Evolutionary conservation across 1,140 invertebrate species (phyloP).

Genomic region (Myzus persicae): DNA sequence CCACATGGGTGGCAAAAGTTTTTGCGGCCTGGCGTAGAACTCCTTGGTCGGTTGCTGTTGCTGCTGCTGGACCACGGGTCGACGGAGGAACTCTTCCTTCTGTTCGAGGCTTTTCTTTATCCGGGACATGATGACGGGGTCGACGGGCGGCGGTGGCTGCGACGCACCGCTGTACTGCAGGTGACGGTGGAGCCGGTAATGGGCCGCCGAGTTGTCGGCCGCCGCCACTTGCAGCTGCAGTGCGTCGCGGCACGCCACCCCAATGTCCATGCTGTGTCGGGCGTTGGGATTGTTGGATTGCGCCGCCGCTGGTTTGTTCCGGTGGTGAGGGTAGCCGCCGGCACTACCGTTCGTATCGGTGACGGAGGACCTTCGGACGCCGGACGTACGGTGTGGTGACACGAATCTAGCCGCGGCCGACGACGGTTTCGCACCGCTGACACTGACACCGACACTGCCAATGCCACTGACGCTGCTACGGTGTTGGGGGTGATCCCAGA

Average conservation of each 20-base stretch:
- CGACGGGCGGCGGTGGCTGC: conserved; percentile 66
- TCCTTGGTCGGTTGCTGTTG: conserved; percentile 68
- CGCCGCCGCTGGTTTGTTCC: neutral
- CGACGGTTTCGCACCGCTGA: neutral
- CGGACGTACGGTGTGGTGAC: conserved; percentile 25
- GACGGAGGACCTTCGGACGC: conserved; percentile 41
- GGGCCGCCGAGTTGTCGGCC: neutral
- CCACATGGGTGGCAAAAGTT: conserved; percentile 77
- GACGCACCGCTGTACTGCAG: neutral
- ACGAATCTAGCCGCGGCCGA: conserved; percentile 50
- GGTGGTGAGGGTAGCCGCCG: conserved; percentile 20
- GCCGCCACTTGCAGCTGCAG: neutral
- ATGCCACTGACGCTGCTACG: neutral
- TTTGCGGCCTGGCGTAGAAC: conserved; percentile 80
- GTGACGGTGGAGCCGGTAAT: conserved; percentile 62
- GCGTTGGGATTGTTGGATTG: conserved; percentile 5
- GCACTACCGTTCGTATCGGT: conserved; percentile 22
- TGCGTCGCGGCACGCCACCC: conserved; percentile 38
- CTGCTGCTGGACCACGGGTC: conserved; percentile 70
- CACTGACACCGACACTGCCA: conserved; percentile 6
- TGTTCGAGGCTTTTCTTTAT: conserved; percentile 84
- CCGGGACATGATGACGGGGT: conserved; percentile 74
- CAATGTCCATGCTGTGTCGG: conserved; percentile 57
- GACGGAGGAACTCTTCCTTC: conserved; percentile 84
- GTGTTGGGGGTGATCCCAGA: conserved; percentile 29